Conservation (phyloP, 2,888 invertebrate species). For the Parthenolecanium corni region DNA sequence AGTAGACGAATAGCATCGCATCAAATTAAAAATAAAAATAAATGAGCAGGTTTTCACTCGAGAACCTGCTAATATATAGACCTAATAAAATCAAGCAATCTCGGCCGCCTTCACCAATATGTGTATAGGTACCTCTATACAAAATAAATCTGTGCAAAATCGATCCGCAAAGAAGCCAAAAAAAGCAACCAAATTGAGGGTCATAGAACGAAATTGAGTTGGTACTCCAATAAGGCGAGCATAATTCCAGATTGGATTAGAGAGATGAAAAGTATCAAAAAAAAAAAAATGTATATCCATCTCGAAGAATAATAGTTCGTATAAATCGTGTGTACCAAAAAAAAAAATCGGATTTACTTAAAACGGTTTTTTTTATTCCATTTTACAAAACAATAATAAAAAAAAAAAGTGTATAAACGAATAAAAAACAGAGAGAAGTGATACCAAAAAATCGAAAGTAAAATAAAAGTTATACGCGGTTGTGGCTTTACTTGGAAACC, state of each 20-base stretch:
- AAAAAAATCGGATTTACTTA: background rate
- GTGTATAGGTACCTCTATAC: background rate
- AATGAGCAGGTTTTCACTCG: no score
- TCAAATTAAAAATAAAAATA: no score
- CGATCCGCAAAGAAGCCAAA: background rate
- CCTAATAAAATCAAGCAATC: background rate
- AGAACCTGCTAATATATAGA: no score
- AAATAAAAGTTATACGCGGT: slow-evolving; percentile 27
- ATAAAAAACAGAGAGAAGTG: no score
- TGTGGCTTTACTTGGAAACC: slow-evolving; percentile 30
- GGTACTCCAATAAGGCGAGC: background rate
- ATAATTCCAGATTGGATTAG: slow-evolving; percentile 13
- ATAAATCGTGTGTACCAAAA: slow-evolving; percentile 15
- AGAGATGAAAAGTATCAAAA: slow-evolving; percentile 4
- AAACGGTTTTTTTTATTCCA: no score
- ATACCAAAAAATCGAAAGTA: slow-evolving; percentile 15
- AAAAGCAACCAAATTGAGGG: background rate
- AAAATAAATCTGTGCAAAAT: background rate
- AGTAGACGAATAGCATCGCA: no score
- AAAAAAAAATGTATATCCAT: slow-evolving; percentile 17
- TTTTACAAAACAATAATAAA: no score
- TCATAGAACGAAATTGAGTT: background rate
- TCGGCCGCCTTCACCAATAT: background rate
- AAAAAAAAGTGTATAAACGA: no score
- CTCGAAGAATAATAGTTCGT: slow-evolving; percentile 18